Base-by-base conservation (phyloP, 1,140 invertebrate genomes). In the Streblospio benedicti region DNA sequence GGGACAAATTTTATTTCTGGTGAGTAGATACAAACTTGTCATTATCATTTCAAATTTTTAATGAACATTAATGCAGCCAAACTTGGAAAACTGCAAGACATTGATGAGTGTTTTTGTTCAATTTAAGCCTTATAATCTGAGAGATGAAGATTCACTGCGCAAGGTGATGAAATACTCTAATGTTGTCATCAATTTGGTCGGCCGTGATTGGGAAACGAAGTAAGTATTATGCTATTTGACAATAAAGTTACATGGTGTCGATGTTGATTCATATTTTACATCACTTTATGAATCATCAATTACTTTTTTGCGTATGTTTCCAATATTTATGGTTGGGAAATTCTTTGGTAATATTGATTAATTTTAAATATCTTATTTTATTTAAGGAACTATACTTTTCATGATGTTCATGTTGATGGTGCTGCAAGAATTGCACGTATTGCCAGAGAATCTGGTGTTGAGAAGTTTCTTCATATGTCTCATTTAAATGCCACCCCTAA, bases 171-270 rank as follows among this genome's bases (percentile, higher is more conserved):
- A 90, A 69, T 90, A 99, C 79, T 98, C 95, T 0, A 97, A 98
- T 81, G 89, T 98, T 60, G 96, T 99, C 0, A 86, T 99, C 63
- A 99, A 99, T 79, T 80, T 97, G 35, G 85, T 99, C 68, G 94
- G 95, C 25, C 81, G 87, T 53, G 87, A 95, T 64, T 92, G 85
- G 80, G 90, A 95, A 76, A 99, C 95, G 0, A 87, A 83, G 79
- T 83, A 73, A 66, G 61, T 49, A 35, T 61, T 9, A 50, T 57
- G 30, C n/a, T n/a, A 38, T 38, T 38, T 9, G 35, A 38, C n/a
- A 38, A 38, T 38, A n/a, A 38, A n/a, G 35, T 38, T 38, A 38
- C n/a, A 9, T 9, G 9, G 35, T 38, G 9, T 9, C 35, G n/a
- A 38, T 38, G 35, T 38, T 9, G 35, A n/a, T 38, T 38, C n/a